These are phyloP conservation scores for Pao palembangensis DNA, from an alignment of 2,113 vertebrate genomes.

Conservation along the genomic window DNA sequence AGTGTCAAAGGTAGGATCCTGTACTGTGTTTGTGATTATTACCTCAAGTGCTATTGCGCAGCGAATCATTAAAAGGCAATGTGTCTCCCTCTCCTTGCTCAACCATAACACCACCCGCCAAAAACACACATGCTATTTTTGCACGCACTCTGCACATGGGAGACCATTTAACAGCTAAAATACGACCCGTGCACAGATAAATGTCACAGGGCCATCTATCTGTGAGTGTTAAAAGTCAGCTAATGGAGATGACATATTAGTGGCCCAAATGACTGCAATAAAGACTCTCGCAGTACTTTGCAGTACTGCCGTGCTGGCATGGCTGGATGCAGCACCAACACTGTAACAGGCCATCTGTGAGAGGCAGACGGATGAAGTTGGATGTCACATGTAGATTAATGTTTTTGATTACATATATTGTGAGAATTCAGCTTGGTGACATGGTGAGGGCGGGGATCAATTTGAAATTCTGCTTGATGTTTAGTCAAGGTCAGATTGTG, in stretches of 20 bases:
- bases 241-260: slow-evolving; percentile 76
- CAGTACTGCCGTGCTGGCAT: slow-evolving; percentile 37
- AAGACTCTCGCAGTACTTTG: slow-evolving; percentile 60
- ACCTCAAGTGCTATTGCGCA: slow-evolving; percentile 55
- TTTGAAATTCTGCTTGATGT: too few species aligned
- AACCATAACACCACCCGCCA: slow-evolving; percentile 13
- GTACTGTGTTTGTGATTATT: slow-evolving; percentile 66
- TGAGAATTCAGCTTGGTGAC: background rate
- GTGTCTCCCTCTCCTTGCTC: slow-evolving; percentile 27
- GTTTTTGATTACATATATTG: too few species aligned
- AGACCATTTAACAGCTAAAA: slow-evolving; percentile 67
- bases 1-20: slow-evolving; percentile 42
- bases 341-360: too few species aligned
- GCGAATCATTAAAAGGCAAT: slow-evolving; percentile 67
- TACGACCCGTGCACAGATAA: slow-evolving; percentile 65
- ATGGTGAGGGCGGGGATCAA: too few species aligned
- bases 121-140: slow-evolving; percentile 42
- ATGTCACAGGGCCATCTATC: slow-evolving; percentile 71
- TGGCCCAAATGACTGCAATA: slow-evolving; percentile 70
- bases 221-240: slow-evolving; percentile 65
- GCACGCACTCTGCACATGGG: slow-evolving; percentile 46
- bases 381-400: slow-evolving; percentile 24
- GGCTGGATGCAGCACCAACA: slow-evolving; percentile 10
- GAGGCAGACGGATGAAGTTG: slow-evolving; percentile 1
- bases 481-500: slow-evolving; percentile 1